Percentiles rank a stretch among this genome's conserved stretches.
phyloP scores from a whole-genome alignment of 2,797 vertebrate species.

The Poeciliopsis paucimaculata region DNA sequence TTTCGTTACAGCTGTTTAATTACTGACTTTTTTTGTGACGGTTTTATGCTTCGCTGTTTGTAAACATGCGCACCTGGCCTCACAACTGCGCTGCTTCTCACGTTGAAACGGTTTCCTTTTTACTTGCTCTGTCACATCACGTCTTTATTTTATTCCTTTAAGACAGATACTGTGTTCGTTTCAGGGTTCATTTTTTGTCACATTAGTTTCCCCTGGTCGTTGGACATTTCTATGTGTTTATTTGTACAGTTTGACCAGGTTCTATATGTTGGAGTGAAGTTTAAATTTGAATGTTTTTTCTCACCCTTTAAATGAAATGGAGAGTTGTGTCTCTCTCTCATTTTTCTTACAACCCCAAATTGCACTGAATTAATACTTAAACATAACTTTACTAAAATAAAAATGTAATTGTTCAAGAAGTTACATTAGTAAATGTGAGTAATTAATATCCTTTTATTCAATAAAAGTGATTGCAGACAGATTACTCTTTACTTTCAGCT shows the following conservation, averaged over 20 bases:
- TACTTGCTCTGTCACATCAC: neutral
- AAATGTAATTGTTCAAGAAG: neutral
- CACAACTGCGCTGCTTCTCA: conserved; percentile 15
- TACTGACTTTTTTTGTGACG: conserved; percentile 3
- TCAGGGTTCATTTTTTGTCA: neutral
- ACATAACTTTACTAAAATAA: neutral
- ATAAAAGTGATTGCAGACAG: neutral
- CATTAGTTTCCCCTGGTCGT: neutral
- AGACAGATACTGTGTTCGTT: neutral
- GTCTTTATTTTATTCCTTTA: neutral
- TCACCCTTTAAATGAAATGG: neutral
- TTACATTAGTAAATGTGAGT: neutral
- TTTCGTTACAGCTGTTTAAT: conserved; percentile 35
- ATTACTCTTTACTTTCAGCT: neutral
- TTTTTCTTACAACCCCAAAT: neutral
- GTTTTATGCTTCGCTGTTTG: conserved; percentile 14
- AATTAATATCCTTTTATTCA: neutral
- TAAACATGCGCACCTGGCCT: conserved; percentile 38
- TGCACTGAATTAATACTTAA: neutral
- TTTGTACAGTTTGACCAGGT: neutral
- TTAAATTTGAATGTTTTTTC: neutral
- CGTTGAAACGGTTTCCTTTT: neutral
- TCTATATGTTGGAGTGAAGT: neutral
- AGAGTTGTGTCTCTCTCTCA: neutral
- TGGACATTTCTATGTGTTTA: neutral